Percentiles rank a stretch among this genome's conserved stretches.
Evolutionary conservation across 1,140 invertebrate species (phyloP).

Genomic region (Conus betulinus): DNA sequence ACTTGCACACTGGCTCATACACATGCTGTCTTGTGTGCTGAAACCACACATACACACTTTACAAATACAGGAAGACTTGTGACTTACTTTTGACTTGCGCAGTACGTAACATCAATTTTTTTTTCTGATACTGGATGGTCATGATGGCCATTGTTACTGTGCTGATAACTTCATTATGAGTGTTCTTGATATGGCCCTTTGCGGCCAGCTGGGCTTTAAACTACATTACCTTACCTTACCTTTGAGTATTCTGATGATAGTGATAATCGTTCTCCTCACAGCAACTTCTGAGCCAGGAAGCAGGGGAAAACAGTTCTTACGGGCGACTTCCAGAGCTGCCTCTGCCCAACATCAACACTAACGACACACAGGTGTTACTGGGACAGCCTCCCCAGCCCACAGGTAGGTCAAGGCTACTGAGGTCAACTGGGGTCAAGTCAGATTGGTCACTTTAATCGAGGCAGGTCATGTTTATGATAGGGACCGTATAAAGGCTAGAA

Average conservation of each 20-base stretch:
- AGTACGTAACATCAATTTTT: too few relatives aligned
- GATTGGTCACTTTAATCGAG: background rate
- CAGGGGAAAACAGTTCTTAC: conserved; percentile 74
- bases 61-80: too few relatives aligned
- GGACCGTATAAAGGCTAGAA: too few relatives aligned
- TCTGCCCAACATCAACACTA: conserved; percentile 82
- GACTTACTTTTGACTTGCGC: too few relatives aligned
- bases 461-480: background rate
- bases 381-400: conserved; percentile 50
- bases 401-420: conserved; percentile 42
- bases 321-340: conserved; percentile 80
- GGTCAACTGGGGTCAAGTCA: background rate
- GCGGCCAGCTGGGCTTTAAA: background rate
- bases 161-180: background rate
- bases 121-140: too few relatives aligned
- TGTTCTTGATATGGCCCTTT: background rate
- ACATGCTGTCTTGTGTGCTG: too few relatives aligned
- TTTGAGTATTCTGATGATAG: background rate
- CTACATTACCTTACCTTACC: background rate
- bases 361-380: conserved; percentile 82
- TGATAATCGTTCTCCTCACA: conserved; percentile 34
- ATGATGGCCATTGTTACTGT: too few relatives aligned
- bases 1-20: too few relatives aligned
- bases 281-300: conserved; percentile 68
- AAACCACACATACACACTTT: too few relatives aligned